A percentile compares a stretch with the other conserved stretches of the same genome.
Conservation (phyloP, 1,140 invertebrate genomes). For the Drosophila nannoptera region DNA sequence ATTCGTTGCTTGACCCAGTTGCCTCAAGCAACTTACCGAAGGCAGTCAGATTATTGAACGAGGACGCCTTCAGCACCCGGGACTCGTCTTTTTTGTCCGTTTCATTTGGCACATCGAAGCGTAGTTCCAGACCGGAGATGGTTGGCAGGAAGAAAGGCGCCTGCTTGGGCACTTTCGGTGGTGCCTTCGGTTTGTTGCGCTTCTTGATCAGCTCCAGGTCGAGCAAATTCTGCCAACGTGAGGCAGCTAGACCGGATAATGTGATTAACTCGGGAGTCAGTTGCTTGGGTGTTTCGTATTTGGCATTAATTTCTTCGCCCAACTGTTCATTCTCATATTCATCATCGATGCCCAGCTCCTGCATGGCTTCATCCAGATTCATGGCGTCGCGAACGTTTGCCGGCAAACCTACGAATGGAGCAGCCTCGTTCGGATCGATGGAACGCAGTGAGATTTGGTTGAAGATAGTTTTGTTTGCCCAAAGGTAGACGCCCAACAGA, state of each 20-base stretch:
- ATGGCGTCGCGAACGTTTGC: constrained; percentile 73
- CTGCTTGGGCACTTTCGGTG: constrained; percentile 88
- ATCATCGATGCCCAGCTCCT: constrained; percentile 72
- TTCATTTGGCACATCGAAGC: constrained; percentile 86
- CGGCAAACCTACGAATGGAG: constrained; percentile 84
- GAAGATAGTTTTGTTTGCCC: constrained; percentile 94
- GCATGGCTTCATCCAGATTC: constrained; percentile 54
- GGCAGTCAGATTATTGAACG: constrained; percentile 83
- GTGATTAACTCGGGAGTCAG: constrained; percentile 91
- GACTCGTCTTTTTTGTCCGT: constrained; percentile 78
- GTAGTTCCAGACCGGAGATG: constrained; percentile 88
- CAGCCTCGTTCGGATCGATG: constrained; percentile 81
- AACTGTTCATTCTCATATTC: constrained; percentile 72
- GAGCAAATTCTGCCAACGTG: constrained; percentile 95
- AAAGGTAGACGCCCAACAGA: constrained; percentile 94
- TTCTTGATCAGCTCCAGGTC: constrained; percentile 94
- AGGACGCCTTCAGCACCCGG: constrained; percentile 81
- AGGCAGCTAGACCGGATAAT: constrained; percentile 90
- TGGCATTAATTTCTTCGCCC: constrained; percentile 80
- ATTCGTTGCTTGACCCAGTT: constrained; percentile 79
- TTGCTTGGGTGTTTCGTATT: constrained; percentile 86
- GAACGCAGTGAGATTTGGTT: constrained; percentile 88
- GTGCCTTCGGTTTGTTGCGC: constrained; percentile 94
- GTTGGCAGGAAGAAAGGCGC: constrained; percentile 98
- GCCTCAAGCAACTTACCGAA: constrained; percentile 84